Percentiles rank a stretch among this genome's conserved stretches.
Evolutionary conservation across 2,888 invertebrate species (phyloP).

Genomic region (Andrena dorsata): DNA sequence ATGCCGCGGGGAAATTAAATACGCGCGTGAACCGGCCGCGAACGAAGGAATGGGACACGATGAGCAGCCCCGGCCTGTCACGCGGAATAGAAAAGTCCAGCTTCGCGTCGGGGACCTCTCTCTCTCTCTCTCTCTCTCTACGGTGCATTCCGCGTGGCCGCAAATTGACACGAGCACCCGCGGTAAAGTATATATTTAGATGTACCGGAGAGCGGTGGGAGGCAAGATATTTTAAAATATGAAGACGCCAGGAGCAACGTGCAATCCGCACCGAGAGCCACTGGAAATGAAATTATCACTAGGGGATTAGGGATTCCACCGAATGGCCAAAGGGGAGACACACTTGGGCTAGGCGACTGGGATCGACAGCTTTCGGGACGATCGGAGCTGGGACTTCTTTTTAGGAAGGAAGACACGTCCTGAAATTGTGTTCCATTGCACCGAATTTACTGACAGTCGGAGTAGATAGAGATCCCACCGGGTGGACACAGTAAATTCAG

Average conservation of each 20-base stretch:
- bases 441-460: no score
- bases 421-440: no score
- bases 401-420: no score
- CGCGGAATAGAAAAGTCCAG: conserved; percentile 17
- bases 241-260: conserved; percentile 47
- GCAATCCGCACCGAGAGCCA: conserved; percentile 59
- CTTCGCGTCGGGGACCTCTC: background rate
- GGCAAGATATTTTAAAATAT: conserved; percentile 71
- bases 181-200: conserved; percentile 68
- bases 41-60: background rate
- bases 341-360: no score
- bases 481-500: no score
- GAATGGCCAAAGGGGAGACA: no score
- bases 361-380: no score
- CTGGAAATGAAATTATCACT: conserved; percentile 48
- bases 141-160: conserved; percentile 48
- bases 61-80: background rate
- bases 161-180: conserved; percentile 65
- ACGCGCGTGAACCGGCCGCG: conserved; percentile 27
- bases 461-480: no score
- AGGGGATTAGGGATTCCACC: background rate
- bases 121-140: background rate
- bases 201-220: conserved; percentile 40
- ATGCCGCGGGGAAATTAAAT: conserved; percentile 43
- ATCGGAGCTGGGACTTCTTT: no score